Percentiles rank a stretch among this genome's conserved stretches.
phyloP scores from a whole-genome alignment of 2,888 invertebrate genomes.

The Scaptomyza tumidula region DNA sequence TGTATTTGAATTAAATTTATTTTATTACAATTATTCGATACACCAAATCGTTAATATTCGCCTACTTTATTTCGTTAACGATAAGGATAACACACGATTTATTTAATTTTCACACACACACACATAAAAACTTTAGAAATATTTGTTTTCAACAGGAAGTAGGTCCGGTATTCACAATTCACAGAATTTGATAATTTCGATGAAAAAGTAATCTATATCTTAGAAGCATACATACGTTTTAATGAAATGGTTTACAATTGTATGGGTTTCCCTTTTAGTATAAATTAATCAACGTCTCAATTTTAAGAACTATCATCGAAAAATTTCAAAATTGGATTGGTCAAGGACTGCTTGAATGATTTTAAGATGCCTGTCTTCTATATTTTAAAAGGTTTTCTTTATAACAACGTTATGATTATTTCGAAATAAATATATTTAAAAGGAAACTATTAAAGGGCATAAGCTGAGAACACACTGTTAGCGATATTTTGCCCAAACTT shows the following conservation, averaged over 20 bases:
- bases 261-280: not conserved
- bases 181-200: slow-evolving; percentile 9
- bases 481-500: not conserved
- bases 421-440: not conserved
- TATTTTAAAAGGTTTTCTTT: not conserved
- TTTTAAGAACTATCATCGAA: not conserved
- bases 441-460: not conserved
- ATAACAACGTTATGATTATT: not conserved
- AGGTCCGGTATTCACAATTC: slow-evolving; percentile 11
- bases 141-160: slow-evolving; percentile 1
- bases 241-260: not conserved
- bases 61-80: slow-evolving; percentile 3
- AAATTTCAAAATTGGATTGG: no score
- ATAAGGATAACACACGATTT: slow-evolving; percentile 1
- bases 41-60: slow-evolving; percentile 3
- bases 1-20: slow-evolving; percentile 4
- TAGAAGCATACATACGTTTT: not conserved
- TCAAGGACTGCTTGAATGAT: not conserved
- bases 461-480: not conserved
- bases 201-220: slow-evolving; percentile 1
- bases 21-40: slow-evolving; percentile 7
- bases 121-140: slow-evolving; percentile 1
- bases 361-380: not conserved
- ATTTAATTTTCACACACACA: slow-evolving; percentile 1
- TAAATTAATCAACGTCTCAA: slow-evolving; percentile 4